Conservation (phyloP, 2,888 invertebrate genomes). For the Megaustenia siamemsis region DNA sequence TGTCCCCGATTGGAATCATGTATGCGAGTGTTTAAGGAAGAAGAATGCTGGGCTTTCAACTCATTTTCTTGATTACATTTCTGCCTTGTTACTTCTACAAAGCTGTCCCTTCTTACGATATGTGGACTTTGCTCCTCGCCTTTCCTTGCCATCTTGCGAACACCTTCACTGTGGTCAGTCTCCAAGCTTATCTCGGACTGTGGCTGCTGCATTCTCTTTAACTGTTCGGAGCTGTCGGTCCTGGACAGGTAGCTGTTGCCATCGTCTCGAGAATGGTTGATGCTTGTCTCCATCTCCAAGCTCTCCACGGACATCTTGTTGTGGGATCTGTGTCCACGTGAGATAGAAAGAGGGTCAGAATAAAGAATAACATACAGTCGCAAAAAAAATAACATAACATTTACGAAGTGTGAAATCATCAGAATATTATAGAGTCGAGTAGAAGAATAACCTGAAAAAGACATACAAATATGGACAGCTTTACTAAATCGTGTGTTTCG, state of each 20-base stretch:
- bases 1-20: neutral
- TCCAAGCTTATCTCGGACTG: neutral
- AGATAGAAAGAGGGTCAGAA: neutral
- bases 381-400: too few relatives aligned
- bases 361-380: too few relatives aligned
- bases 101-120: too few relatives aligned
- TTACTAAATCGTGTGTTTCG: too few relatives aligned
- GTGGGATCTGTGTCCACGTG: conserved; percentile 8
- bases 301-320: conserved; percentile 25
- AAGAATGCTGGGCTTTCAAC: neutral
- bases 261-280: neutral
- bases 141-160: neutral
- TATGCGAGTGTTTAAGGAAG: neutral
- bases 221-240: neutral
- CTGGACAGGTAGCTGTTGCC: neutral
- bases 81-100: neutral
- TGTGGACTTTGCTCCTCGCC: too few relatives aligned
- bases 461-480: too few relatives aligned
- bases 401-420: too few relatives aligned
- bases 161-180: neutral
- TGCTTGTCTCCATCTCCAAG: neutral
- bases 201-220: neutral
- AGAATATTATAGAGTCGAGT: too few relatives aligned
- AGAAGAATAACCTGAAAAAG: too few relatives aligned
- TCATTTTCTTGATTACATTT: neutral